Conservation (phyloP, 2,797 vertebrate species). For the Tarsius wallacei region DNA sequence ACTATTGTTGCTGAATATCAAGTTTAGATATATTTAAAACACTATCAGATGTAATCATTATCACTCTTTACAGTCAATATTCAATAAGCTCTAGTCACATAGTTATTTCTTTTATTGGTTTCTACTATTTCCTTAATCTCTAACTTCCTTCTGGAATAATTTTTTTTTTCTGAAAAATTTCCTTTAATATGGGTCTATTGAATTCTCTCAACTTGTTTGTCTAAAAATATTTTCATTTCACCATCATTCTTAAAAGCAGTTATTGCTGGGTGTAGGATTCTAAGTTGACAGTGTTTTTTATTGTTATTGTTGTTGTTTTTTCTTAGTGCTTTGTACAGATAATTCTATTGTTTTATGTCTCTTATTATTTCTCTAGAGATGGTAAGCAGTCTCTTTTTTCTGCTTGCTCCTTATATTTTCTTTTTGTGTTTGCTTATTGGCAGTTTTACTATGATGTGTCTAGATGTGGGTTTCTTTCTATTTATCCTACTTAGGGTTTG, state of each 20-base stretch:
- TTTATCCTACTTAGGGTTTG: not conserved
- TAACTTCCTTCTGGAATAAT: not conserved
- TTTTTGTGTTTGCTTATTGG: not conserved
- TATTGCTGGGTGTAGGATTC: not conserved
- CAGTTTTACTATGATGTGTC: not conserved
- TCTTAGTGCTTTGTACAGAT: not conserved
- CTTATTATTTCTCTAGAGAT: not conserved
- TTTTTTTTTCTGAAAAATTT: conserved; percentile 12
- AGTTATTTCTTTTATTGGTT: not conserved
- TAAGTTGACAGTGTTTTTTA: not conserved
- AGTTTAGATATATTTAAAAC: conserved; percentile 9
- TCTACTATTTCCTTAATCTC: not conserved
- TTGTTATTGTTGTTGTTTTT: not conserved
- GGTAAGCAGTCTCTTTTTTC: not conserved
- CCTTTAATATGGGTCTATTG: not conserved
- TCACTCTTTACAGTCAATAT: not conserved
- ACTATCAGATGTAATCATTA: not conserved
- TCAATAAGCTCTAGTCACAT: not conserved
- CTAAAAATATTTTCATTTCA: not conserved
- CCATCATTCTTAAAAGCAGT: not conserved
- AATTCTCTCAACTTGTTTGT: not conserved
- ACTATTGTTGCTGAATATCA: not conserved
- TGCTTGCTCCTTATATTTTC: not conserved
- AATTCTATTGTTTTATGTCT: not conserved
- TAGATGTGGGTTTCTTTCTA: not conserved